Evolutionary conservation across 2,113 vertebrate genomes (phyloP), one percentile per base, ranked within the genome.

Genomic region (Trogon surrucura): DNA sequence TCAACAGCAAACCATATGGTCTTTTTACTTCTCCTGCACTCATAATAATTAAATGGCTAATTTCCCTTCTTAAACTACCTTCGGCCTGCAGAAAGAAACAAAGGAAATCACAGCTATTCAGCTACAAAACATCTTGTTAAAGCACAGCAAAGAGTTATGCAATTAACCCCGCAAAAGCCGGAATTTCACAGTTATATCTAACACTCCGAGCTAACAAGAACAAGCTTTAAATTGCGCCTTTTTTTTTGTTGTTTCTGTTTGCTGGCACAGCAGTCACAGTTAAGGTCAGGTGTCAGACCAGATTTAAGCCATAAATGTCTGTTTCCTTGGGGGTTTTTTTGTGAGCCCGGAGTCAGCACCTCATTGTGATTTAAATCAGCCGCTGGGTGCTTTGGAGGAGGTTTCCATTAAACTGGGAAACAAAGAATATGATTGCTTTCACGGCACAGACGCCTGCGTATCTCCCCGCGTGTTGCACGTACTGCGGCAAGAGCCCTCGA

Each of bases 21-120:
- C 96, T 97, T 96, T 96, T 97, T 96, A 95, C 96, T 98, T 98
- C 95, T 95, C 70, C 57, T 96, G 96, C 86, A 93, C 97, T 97
- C 94, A 97, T 96, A 96, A 97, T 97, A 96, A 97, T 98, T 98
- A 97, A 97, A 97, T 94, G 95, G 83, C 97, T 97, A 97, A 97
- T 97, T 96, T 87, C 90, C 96, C 94, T 94, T 92, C 84, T 85
- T 97, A 96, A 92, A 95, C 94, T 96, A 97, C 95, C 96, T 97
- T 94, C 86, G 92, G 88, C 93, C 93, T 95, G 96, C 96, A 96
- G 96, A 97, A 96, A 93, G 96, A 97, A 98, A 98, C 96, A 98
- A 97, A 97, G 89, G 96, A 96, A 97, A 97, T 95, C 96, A 97
- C 96, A 97, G 95, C 89, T 96, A 96, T 95, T 96, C 69, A 96